phyloP scores from a whole-genome alignment of 2,888 invertebrate species.

The Rutpela maculata region DNA sequence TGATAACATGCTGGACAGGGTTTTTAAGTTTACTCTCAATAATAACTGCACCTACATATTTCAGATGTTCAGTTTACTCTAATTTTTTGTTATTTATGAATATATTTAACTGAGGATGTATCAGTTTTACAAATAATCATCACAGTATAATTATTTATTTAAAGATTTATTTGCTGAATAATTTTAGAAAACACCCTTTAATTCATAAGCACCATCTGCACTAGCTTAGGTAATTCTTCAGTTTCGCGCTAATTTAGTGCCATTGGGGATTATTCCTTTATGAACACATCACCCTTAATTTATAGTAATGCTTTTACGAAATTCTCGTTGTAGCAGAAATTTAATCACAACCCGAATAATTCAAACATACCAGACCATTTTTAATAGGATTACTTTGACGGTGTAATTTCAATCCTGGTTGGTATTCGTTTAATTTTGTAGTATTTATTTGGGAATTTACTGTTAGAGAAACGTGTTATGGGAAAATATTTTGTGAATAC shows the following conservation, averaged over 20 bases:
- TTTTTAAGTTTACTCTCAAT: no score
- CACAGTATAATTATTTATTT: no score
- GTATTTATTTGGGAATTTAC: background rate
- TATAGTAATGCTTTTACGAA: background rate
- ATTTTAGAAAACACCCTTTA: no score
- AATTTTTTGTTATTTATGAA: no score
- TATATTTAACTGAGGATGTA: no score
- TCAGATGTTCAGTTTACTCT: no score
- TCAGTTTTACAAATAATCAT: no score
- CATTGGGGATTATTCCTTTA: conserved; percentile 1
- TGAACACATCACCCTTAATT: conserved; percentile 4
- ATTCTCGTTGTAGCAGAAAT: background rate
- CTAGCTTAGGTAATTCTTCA: no score
- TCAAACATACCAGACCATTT: background rate
- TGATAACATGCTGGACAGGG: no score
- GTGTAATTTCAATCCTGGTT: conserved; percentile 11
- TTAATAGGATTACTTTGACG: conserved; percentile 3
- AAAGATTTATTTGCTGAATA: no score
- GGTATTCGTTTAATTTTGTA: background rate
- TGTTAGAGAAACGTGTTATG: background rate
- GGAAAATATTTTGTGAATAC: background rate
- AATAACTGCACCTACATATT: no score
- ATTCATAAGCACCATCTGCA: no score
- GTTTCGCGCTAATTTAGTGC: background rate
- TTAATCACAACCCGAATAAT: background rate